Evolutionary conservation across 1,140 invertebrate genomes (phyloP).

Genomic region (Pachypsylla venusta): DNA sequence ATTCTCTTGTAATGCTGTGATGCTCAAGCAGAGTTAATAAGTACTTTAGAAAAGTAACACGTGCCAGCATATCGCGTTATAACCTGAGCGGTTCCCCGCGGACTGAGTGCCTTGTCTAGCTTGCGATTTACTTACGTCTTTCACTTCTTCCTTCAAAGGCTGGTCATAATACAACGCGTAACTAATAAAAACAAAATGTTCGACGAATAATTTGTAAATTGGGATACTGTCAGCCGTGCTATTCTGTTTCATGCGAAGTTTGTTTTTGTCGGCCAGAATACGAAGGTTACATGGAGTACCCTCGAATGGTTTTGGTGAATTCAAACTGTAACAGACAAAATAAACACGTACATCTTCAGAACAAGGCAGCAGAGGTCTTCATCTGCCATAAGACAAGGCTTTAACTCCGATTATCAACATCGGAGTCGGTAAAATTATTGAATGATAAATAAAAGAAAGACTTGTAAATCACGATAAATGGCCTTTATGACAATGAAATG

Average conservation of each 20-base stretch:
- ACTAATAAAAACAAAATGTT: neutral
- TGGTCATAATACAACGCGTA: neutral
- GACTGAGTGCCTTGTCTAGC: too few relatives aligned
- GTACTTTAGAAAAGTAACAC: too few relatives aligned
- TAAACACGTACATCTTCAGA: neutral
- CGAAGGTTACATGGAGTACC: neutral
- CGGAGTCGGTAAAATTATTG: too few relatives aligned
- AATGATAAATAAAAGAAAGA: too few relatives aligned
- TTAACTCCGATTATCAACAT: neutral
- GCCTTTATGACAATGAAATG: too few relatives aligned
- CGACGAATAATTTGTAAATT: neutral
- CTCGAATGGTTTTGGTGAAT: conserved; percentile 5
- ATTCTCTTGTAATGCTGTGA: too few relatives aligned
- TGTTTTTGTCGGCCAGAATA: conserved; percentile 1
- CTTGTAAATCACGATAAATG: too few relatives aligned
- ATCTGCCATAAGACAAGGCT: neutral
- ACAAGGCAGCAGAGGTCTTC: neutral
- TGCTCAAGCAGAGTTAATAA: too few relatives aligned
- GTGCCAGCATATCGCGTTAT: too few relatives aligned
- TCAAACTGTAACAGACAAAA: neutral
- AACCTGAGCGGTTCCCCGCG: too few relatives aligned
- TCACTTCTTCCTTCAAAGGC: neutral
- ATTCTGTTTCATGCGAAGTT: neutral
- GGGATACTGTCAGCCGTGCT: neutral
- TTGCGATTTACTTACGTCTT: neutral